Base-by-base conservation (phyloP, 1,140 invertebrate genomes). In the Brachionus plicatilis region DNA sequence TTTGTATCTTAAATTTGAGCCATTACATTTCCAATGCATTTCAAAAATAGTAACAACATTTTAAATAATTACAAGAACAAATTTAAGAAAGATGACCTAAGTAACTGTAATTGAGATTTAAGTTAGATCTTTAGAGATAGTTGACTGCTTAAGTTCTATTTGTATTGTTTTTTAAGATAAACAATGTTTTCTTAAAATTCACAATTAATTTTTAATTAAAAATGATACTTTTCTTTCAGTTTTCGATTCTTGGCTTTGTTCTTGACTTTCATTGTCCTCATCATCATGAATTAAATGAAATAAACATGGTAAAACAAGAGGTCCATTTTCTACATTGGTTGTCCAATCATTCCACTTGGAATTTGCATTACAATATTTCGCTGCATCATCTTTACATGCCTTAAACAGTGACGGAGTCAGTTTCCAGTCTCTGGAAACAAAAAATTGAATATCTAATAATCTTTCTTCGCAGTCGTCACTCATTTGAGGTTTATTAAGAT, bases 361-460 rank as follows among this genome's bases (percentile, higher is more conserved):
- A 85, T 92, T 93, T 0, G 94, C 95, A 86, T 94, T 92, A 88
- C 97, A 98, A 50, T 94, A 91, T 47, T 91, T 92, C 2, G 92
- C 91, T 3, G 96, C 96, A 90, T 98, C 95, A 68, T 93, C 92
- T 87, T 93, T 94, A 88, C 97, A 99, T 11, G 93, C 92, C 87
- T 92, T 92, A 87, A 95, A 98, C 14, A 75, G 14, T 24, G 47
- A 14, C 11, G 20, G 66, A 86, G 12, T 85, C 87, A 88, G 90
- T 90, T 94, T 95, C 87, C 95, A 99, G 90, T 98, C 95, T 86
- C 97, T 92, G 0, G 95, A 93, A 72, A 98, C 92, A 90, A 99
- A 99, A 89, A 97, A 99, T 87, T 99, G 96, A 87, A 99, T 96
- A 91, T 98, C 95, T 20, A 98, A 91, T 37, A 99, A 90, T 27